Evolutionary conservation across 2,888 invertebrate species (phyloP).

Genomic region (Tetramorium bicarinatum): DNA sequence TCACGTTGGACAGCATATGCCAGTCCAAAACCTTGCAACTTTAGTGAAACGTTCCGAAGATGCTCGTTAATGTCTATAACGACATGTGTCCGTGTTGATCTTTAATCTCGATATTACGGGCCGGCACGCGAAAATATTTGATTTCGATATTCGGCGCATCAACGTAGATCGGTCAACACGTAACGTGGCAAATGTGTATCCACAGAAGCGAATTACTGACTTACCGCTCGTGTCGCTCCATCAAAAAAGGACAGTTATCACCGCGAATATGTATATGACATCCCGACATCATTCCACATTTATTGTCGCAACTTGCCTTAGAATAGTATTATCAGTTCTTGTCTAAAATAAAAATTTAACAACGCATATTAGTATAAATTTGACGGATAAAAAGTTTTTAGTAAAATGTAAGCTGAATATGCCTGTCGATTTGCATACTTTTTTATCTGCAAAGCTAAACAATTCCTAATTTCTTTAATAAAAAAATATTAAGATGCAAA

Average conservation of each 20-base stretch:
- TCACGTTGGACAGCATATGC: not conserved
- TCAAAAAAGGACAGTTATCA: not conserved
- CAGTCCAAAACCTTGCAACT: not conserved
- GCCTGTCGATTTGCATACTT: no score
- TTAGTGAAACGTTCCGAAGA: conserved; percentile 15
- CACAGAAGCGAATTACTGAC: conserved; percentile 5
- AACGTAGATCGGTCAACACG: not conserved
- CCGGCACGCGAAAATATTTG: conserved; percentile 12
- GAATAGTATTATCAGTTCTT: not conserved
- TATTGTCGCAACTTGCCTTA: not conserved
- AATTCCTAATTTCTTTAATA: no score
- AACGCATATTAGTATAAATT: not conserved
- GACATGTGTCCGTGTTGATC: not conserved
- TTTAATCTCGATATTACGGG: conserved; percentile 35
- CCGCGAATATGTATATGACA: not conserved
- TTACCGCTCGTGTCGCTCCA: not conserved
- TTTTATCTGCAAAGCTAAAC: no score
- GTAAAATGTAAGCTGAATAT: not conserved
- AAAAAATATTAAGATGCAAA: no score
- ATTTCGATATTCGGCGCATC: conserved; percentile 1
- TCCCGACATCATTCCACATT: not conserved
- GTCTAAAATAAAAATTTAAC: not conserved
- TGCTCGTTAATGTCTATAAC: conserved; percentile 17
- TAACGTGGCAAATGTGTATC: not conserved
- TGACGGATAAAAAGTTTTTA: not conserved